Conservation (phyloP, 2,113 vertebrate species). For the Lampris megalopsis region DNA sequence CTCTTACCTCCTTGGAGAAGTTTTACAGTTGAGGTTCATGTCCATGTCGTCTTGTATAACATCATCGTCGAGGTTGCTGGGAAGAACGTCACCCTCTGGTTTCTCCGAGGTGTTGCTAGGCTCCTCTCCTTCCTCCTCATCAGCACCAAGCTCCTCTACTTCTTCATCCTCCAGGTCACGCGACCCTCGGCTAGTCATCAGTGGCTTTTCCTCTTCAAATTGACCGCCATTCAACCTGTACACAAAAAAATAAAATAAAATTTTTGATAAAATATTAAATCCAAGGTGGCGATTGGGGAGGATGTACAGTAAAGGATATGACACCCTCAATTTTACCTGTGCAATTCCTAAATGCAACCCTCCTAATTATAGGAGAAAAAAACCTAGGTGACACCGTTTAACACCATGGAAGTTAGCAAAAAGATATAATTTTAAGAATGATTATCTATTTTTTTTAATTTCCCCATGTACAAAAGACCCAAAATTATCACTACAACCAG, state of each 20-base stretch:
- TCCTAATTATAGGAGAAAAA: not conserved
- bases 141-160: constrained; percentile 89
- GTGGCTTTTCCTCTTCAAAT: constrained; percentile 91
- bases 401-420: too few species aligned
- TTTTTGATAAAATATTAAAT: too few species aligned
- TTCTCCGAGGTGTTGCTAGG: constrained; percentile 81
- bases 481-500: too few species aligned
- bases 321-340: not conserved
- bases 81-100: constrained; percentile 78
- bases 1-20: constrained; percentile 88
- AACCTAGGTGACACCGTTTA: not conserved
- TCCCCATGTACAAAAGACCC: too few species aligned
- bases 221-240: constrained; percentile 90
- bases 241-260: constrained; percentile 9
- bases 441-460: too few species aligned
- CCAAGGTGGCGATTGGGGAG: too few species aligned
- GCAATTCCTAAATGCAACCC: not conserved
- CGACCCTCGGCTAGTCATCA: constrained; percentile 85
- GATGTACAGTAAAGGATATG: not conserved
- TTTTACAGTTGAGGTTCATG: constrained; percentile 90
- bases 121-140: constrained; percentile 89
- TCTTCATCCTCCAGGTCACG: constrained; percentile 93
- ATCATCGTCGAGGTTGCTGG: constrained; percentile 83
- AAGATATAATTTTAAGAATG: too few species aligned
- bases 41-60: constrained; percentile 85